Conservation (phyloP, 2,113 vertebrate genomes). For the Xenus cinereus region DNA sequence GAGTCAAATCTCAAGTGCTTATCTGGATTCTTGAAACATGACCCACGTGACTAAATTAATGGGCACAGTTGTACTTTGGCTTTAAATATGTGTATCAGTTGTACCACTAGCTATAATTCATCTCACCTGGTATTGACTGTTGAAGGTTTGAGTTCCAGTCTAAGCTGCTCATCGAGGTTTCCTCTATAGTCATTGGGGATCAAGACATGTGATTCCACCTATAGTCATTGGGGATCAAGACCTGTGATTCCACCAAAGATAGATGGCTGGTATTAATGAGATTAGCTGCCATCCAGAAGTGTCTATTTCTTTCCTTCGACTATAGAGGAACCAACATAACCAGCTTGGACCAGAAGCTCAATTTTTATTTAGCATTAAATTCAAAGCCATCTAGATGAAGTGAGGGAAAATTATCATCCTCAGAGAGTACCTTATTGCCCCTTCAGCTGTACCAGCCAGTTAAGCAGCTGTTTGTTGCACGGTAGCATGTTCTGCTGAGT, state of each 20-base stretch:
- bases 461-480: background rate
- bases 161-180: background rate
- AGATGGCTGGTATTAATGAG: background rate
- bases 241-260: background rate
- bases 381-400: background rate
- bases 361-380: background rate
- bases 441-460: background rate
- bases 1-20: constrained; percentile 24
- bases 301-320: background rate
- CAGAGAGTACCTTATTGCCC: background rate
- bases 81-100: background rate
- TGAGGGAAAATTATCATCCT: background rate
- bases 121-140: background rate
- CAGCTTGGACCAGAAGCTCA: background rate
- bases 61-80: background rate
- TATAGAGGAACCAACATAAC: constrained; percentile 27
- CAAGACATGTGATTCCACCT: background rate
- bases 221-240: background rate
- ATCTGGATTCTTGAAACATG: constrained; percentile 32
- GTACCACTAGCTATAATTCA: background rate
- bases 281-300: background rate
- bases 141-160: background rate
- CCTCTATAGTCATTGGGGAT: background rate
- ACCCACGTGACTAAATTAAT: background rate
- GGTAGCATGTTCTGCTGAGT: background rate